Percentiles rank a stretch among this genome's conserved stretches.
Conservation (phyloP, 2,113 vertebrate species). For the Alligator mississippiensis region DNA sequence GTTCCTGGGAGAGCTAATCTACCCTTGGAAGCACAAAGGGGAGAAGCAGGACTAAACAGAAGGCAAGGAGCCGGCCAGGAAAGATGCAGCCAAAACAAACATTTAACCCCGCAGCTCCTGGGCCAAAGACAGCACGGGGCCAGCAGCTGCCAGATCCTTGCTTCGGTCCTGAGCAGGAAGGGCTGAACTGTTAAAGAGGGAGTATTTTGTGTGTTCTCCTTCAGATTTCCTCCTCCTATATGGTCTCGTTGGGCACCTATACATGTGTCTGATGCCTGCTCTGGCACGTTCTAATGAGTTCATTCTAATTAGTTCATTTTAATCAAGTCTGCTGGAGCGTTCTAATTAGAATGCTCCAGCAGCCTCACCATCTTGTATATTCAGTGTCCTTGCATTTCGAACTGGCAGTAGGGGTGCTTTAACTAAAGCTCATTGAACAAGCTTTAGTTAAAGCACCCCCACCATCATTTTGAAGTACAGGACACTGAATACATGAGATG, state of each 20-base stretch:
- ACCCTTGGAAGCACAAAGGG: slow-evolving; percentile 93
- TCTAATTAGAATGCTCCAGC: too few species aligned
- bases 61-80: neutral
- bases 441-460: too few species aligned
- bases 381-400: too few species aligned
- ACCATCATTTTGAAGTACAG: too few species aligned
- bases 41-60: slow-evolving; percentile 86
- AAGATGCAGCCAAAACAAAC: neutral
- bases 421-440: too few species aligned
- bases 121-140: slow-evolving; percentile 26
- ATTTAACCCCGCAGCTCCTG: neutral
- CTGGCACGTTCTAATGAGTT: too few species aligned
- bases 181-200: slow-evolving; percentile 17
- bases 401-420: too few species aligned
- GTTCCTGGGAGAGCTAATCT: slow-evolving; percentile 94
- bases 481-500: too few species aligned
- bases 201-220: slow-evolving; percentile 21
- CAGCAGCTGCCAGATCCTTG: neutral
- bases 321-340: too few species aligned
- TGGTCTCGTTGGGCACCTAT: neutral
- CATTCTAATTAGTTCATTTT: too few species aligned
- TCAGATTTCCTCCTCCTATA: neutral
- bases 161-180: neutral
- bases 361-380: too few species aligned
- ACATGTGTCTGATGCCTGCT: too few species aligned